Percentiles rank a stretch among this genome's conserved stretches.
These are phyloP conservation scores for Busseola fusca DNA, from an alignment of 2,888 invertebrate species.

Conservation along the genomic window DNA sequence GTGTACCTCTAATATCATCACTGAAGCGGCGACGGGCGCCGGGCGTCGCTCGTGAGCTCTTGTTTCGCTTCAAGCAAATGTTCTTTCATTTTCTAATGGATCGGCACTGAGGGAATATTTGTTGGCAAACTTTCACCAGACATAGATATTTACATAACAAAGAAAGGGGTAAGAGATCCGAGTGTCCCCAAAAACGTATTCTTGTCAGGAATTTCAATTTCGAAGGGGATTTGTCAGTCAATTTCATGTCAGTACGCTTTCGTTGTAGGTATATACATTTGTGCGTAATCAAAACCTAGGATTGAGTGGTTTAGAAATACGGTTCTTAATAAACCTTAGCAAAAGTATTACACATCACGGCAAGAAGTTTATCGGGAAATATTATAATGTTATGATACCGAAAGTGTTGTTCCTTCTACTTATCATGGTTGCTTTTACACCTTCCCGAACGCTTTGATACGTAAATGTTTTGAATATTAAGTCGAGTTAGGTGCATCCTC, in stretches of 20 bases:
- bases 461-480: slow-evolving; percentile 57
- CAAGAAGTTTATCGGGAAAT: slow-evolving; percentile 64
- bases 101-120: slow-evolving; percentile 80
- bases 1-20: slow-evolving; percentile 74
- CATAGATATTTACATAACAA: slow-evolving; percentile 85
- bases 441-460: slow-evolving; percentile 50
- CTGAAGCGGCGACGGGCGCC: slow-evolving; percentile 53
- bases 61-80: slow-evolving; percentile 77
- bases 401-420: slow-evolving; percentile 57
- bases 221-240: slow-evolving; percentile 82
- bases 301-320: slow-evolving; percentile 65
- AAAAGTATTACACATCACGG: slow-evolving; percentile 49
- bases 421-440: slow-evolving; percentile 60
- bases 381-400: slow-evolving; percentile 55
- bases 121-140: slow-evolving; percentile 81
- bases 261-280: slow-evolving; percentile 67
- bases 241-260: slow-evolving; percentile 77
- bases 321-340: slow-evolving; percentile 68
- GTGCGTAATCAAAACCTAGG: slow-evolving; percentile 70
- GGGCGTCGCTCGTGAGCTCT: slow-evolving; percentile 66
- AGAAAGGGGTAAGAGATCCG: slow-evolving; percentile 80
- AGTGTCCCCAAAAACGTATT: slow-evolving; percentile 80
- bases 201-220: slow-evolving; percentile 80
- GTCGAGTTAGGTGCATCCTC: slow-evolving; percentile 46
- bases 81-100: slow-evolving; percentile 87